These are phyloP conservation scores for Astreopora myriophthalma DNA, from an alignment of 64 coral and sea anemone species.

Conservation along the genomic window DNA sequence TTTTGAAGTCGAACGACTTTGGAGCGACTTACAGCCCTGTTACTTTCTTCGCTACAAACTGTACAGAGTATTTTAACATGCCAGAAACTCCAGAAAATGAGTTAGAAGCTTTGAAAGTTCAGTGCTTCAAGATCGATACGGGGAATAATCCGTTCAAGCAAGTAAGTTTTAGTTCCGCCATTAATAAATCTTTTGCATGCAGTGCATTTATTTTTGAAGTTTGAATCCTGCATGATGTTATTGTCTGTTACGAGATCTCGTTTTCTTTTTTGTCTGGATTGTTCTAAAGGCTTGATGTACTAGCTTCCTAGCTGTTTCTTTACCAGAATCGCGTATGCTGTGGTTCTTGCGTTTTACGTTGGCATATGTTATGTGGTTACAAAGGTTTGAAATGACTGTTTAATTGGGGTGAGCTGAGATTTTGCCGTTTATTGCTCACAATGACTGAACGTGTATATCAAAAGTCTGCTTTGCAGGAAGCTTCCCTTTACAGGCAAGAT, in stretches of 20 bases:
- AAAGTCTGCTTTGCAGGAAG: background rate
- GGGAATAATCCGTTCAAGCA: background rate
- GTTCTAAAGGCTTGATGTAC: background rate
- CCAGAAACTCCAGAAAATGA: background rate
- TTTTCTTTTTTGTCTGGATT: background rate
- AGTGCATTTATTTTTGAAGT: background rate
- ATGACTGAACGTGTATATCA: background rate
- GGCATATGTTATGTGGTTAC: background rate
- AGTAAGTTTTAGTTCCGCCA: background rate
- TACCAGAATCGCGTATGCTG: background rate
- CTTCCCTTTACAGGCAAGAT: background rate
- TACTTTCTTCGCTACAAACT: constrained; percentile 54
- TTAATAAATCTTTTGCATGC: too few relatives aligned
- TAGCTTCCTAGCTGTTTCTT: background rate
- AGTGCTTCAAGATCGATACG: constrained; percentile 56
- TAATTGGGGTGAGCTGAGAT: background rate
- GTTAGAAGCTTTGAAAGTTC: constrained; percentile 4
- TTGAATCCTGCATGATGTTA: too few relatives aligned
- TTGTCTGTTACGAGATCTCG: too few relatives aligned
- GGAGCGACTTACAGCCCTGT: constrained; percentile 14
- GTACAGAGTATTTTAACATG: constrained; percentile 47
- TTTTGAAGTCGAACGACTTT: constrained; percentile 54
- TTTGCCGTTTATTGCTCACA: background rate
- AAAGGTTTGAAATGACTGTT: background rate
- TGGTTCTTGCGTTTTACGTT: background rate